Evolutionary conservation across 2,113 vertebrate species (phyloP).

Genomic region (Xenus cinereus): DNA sequence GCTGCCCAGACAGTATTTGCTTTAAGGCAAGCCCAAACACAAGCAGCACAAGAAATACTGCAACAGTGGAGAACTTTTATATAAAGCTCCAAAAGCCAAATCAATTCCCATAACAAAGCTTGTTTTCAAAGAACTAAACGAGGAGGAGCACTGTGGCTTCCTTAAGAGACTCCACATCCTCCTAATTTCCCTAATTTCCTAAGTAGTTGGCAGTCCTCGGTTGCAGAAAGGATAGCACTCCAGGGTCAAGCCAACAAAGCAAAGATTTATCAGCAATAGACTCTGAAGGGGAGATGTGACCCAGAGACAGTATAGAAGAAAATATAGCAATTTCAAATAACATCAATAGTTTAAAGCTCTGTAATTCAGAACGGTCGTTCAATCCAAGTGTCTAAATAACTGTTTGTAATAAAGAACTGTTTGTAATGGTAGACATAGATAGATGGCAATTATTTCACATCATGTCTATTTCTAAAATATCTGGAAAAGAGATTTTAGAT

Average conservation of each 20-base stretch:
- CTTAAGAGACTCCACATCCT: background rate
- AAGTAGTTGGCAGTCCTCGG: background rate
- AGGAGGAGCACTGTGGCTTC: background rate
- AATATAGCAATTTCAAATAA: background rate
- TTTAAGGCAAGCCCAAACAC: slow-evolving; percentile 1
- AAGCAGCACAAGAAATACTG: background rate
- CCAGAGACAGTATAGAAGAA: background rate
- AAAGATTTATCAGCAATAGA: background rate
- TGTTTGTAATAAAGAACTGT: background rate
- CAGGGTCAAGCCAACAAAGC: background rate
- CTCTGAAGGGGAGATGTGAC: background rate
- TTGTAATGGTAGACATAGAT: background rate
- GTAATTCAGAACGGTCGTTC: background rate
- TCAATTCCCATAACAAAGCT: background rate
- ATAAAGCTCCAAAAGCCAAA: background rate
- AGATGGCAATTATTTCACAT: background rate
- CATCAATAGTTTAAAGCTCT: background rate
- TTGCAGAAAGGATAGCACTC: background rate
- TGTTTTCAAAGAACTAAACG: background rate
- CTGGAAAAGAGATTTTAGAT: background rate
- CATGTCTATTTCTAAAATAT: background rate
- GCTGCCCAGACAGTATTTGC: background rate
- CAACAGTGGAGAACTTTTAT: background rate
- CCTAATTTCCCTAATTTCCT: background rate
- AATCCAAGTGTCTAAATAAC: background rate